phyloP scores from a whole-genome alignment of 2,797 vertebrate genomes.

The Pseudomugil gertrudae region DNA sequence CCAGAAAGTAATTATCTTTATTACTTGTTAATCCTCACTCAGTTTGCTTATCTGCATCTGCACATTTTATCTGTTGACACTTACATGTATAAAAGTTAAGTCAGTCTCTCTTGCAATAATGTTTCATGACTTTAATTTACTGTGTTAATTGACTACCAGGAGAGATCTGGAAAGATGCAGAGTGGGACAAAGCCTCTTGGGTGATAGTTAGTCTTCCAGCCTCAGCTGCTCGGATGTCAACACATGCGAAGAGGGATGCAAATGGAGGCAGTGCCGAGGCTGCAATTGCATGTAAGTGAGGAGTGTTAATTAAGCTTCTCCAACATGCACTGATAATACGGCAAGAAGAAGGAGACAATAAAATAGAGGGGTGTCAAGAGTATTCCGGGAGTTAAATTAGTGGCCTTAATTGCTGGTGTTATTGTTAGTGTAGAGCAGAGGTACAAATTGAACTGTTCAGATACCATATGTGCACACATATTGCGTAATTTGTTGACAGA shows the following conservation, averaged over 20 bases:
- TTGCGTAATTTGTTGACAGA: conserved; percentile 7
- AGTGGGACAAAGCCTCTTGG: conserved; percentile 34
- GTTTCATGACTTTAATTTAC: conserved; percentile 33
- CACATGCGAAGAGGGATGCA: conserved; percentile 23
- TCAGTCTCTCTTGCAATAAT: conserved; percentile 9
- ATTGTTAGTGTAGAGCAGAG: neutral
- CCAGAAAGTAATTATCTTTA: conserved; percentile 21
- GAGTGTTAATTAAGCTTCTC: conserved; percentile 16
- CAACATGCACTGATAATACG: neutral
- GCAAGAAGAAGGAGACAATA: conserved; percentile 16
- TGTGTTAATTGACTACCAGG: conserved; percentile 43
- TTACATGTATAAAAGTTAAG: neutral
- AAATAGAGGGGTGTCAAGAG: neutral
- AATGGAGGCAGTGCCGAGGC: conserved; percentile 19
- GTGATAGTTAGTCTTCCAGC: conserved; percentile 47
- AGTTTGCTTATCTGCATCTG: neutral
- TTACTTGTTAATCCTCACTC: conserved; percentile 10
- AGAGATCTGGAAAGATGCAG: conserved; percentile 43
- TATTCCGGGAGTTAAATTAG: conserved; percentile 8
- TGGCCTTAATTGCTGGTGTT: neutral
- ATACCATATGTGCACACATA: neutral
- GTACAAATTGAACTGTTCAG: neutral
- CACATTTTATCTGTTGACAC: neutral
- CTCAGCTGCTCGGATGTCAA: conserved; percentile 35
- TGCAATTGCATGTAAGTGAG: conserved; percentile 30